Base-by-base conservation (phyloP, 1,140 invertebrate genomes). In the Cepaea nemoralis region DNA sequence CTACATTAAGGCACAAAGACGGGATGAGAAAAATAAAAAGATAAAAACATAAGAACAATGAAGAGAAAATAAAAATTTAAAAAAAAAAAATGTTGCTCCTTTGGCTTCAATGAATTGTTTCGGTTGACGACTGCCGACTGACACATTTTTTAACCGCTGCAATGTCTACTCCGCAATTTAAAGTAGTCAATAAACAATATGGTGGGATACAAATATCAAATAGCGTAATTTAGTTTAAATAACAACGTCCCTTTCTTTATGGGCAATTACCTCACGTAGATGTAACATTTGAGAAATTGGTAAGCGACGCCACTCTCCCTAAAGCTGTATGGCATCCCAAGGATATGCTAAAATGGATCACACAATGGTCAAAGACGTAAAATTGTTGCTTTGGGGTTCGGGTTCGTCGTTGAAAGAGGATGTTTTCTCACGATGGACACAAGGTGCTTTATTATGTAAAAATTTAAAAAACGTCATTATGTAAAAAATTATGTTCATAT, bases 341-440 rank as follows among this genome's bases (percentile, higher is more conserved):
- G 35, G 55, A n/a, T 74, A 48, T n/a, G 39, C 50, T 16, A 82
- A 81, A 66, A 24, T 86, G 35, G 86, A 87, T 16, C 35, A 83
- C 24, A 69, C 80, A 35, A 71, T 69, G 33, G 24, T 88, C 22
- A 55, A 80, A 45, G 83, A 84, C 42, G 55, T 96, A 66, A 94
- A 94, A 86, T 94, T 94, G 50, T 91, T 97, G 79, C 91, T 97
- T 40, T 97, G 96, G 96, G 96, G 96, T 75, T 92, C 94, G 96
- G 96, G 96, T 75, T 92, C 94, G 81, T 92, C 93, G 87, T 94
- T 97, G 50, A 96, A 95, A 88, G 94, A 95, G 84, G 96, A 97
- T 86, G 95, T 97, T 80, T 97, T 97, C 90, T 93, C 94, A 85
- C 93, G 96, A 89, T 97, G 96, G 96, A 95, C 96, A 77, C 96